Base-by-base conservation (phyloP, 2,888 invertebrate species). In the Apamea crenata region DNA sequence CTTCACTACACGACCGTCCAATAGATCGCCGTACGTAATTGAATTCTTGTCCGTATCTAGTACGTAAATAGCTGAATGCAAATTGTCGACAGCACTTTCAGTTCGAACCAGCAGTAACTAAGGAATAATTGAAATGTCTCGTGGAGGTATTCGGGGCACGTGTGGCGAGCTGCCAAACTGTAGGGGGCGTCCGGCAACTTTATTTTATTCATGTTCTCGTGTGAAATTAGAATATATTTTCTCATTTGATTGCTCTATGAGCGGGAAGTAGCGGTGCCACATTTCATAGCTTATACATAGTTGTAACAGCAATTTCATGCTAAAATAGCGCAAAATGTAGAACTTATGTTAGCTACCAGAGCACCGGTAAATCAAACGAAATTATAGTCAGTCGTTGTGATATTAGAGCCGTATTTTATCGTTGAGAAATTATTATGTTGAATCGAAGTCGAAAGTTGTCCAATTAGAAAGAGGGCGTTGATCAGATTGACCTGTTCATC, bases 311-410 rank as follows among this genome's bases (percentile, higher is more conserved):
- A 90, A 92, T 93, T 94, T 94, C 90, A 91, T 92, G 91, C 86
- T 92, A 91, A 94, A 95, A 93, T 92, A 86, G 92, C 92, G 92
- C 91, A 90, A 93, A 94, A 92, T 90, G 90, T 89, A 84, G 84
- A 91, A 94, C 92, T 92, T 91, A 90, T 92, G 91, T 91, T 91
- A 91, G 91, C 91, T 90, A 89, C 89, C 89, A 88, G 89, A 91
- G 90, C 91, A 91, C 90, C 91, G 85, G 91, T 94, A 95, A 94
- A 95, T 95, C 94, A 94, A 92, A 91, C 88, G 82, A 92, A 95
- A 94, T 95, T 95, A 94, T 92, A 93, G 93, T 85, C 88, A 90
- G 88, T 82, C 80, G 90, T 89, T 89, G 88, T 91, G 90, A 88
- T 59, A 93, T 50, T 88, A 89, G 87, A 88, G 88, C 86, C 83